Evolutionary conservation across 1,140 invertebrate species (phyloP), one percentile per base, ranked within the genome.

Genomic region (Trichogramma pretiosum): DNA sequence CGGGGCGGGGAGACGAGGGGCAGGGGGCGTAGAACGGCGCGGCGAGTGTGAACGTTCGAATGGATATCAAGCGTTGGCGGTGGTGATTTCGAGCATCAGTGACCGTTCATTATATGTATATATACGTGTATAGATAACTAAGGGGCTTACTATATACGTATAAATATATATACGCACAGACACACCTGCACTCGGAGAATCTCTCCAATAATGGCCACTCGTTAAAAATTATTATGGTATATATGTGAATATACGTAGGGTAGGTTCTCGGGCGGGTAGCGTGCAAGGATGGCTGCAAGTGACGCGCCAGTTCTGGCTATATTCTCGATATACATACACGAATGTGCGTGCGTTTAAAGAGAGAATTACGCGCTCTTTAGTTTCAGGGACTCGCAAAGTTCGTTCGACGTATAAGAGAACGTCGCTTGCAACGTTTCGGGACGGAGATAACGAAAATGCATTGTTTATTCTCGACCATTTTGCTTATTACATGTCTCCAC

Each of bases 121-220:
- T n/a, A n/a, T n/a, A n/a, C n/a, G n/a, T n/a, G n/a, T n/a, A n/a
- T n/a, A n/a, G n/a, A n/a, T n/a, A n/a, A n/a, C n/a, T n/a, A n/a
- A n/a, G n/a, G n/a, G n/a, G n/a, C n/a, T n/a, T n/a, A n/a, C n/a
- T n/a, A n/a, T n/a, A n/a, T n/a, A n/a, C n/a, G n/a, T n/a, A n/a
- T n/a, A n/a, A n/a, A n/a, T n/a, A n/a, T n/a, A 50, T 57, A 55
- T 49, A 52, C 54, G 48, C 50, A 41, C 47, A 37, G 48, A 46
- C 45, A 38, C 34, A 40, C 30, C 42, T 46, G 48, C 40, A 42
- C n/a, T 50, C 52, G 32, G 41, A 39, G 28, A 38, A 46, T 46
- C 45, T 36, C 45, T 21, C 24, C 35, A 16, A 10, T 16, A 16
- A 9, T 14, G 28, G 26, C 17, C 24, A 24, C 45, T 46, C 45